Conservation (phyloP, 2,113 vertebrate species). For the Sterna hirundo region DNA sequence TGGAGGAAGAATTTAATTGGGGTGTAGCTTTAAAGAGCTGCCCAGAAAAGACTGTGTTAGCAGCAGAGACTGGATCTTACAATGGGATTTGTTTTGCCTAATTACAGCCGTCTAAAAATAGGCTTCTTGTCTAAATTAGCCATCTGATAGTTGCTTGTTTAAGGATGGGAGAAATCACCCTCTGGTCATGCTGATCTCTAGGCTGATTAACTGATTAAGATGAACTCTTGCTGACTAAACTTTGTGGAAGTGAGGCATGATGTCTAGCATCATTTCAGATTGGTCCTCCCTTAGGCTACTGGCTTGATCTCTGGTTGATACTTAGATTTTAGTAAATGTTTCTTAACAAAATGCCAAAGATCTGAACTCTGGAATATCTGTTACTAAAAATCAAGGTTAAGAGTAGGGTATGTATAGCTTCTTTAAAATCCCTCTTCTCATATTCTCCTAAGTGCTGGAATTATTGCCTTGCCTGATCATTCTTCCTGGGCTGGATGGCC, state of each 20-base stretch:
- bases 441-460: not conserved
- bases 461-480: not conserved
- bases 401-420: not conserved
- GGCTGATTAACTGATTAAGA: not conserved
- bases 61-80: not conserved
- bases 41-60: not conserved
- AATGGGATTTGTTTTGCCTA: not conserved
- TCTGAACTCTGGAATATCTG: not conserved
- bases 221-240: not conserved
- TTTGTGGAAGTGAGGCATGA: not conserved
- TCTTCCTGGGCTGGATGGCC: not conserved
- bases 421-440: not conserved
- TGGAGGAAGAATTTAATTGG: not conserved
- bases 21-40: not conserved
- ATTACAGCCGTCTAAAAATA: conserved; percentile 24
- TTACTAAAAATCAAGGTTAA: not conserved
- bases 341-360: not conserved
- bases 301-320: not conserved
- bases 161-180: not conserved
- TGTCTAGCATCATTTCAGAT: not conserved
- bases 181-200: not conserved
- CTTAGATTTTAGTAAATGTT: not conserved
- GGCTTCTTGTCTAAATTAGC: not conserved
- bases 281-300: not conserved
- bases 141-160: not conserved